Evolutionary conservation across 2,113 vertebrate species (phyloP).

Genomic region (Hiodon alosoides): DNA sequence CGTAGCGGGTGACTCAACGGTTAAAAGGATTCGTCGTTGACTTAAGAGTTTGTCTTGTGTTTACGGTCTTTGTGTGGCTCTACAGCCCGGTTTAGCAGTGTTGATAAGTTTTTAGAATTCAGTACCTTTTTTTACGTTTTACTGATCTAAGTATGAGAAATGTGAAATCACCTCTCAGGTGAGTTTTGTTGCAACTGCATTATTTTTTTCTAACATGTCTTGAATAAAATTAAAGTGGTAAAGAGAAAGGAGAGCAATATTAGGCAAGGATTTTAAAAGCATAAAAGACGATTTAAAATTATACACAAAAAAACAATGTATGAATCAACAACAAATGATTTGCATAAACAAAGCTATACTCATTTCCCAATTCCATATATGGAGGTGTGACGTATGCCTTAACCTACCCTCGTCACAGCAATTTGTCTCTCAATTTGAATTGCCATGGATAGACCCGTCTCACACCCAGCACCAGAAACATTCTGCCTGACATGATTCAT

Average conservation of each 20-base stretch:
- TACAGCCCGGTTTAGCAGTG: too few relatives aligned
- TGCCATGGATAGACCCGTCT: neutral
- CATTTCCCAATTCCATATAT: too few relatives aligned
- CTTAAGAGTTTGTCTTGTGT: too few relatives aligned
- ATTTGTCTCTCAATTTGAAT: neutral
- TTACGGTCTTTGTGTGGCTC: too few relatives aligned
- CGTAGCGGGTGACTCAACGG: too few relatives aligned
- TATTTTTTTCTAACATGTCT: neutral
- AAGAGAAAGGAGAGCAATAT: neutral
- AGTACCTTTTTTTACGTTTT: too few relatives aligned
- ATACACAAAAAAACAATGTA: neutral
- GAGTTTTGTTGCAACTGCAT: neutral
- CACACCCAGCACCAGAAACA: neutral
- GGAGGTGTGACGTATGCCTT: too few relatives aligned
- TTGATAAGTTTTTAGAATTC: too few relatives aligned
- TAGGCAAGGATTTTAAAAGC: neutral
- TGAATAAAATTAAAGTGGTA: neutral
- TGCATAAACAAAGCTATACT: neutral
- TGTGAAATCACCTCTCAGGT: neutral
- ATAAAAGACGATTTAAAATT: neutral
- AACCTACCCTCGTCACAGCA: too few relatives aligned
- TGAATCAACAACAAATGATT: neutral
- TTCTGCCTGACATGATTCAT: conserved; percentile 11
- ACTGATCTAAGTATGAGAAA: too few relatives aligned
- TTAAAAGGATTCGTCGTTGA: too few relatives aligned